phyloP scores from a whole-genome alignment of 2,113 vertebrate species.

The Aegithalos caudatus region DNA sequence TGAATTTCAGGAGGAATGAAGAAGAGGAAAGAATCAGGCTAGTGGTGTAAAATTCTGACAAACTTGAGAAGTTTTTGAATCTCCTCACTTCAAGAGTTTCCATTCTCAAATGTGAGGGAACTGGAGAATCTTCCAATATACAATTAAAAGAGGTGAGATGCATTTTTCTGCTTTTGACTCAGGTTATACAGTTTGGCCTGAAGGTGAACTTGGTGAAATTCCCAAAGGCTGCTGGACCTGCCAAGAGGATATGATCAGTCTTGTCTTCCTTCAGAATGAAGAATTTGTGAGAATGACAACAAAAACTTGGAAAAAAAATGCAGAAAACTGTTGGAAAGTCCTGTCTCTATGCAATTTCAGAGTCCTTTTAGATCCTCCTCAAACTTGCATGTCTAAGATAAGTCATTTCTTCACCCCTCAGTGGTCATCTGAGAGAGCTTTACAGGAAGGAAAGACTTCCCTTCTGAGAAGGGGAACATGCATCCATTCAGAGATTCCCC shows the following conservation, averaged over 20 bases:
- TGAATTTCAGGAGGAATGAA: not conserved
- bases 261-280: not conserved
- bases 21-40: not conserved
- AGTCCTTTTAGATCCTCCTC: not conserved
- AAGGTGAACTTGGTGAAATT: not conserved
- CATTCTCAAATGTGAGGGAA: not conserved
- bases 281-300: not conserved
- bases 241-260: not conserved
- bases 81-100: not conserved
- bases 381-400: not conserved
- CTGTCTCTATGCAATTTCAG: not conserved
- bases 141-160: not conserved
- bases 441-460: not conserved
- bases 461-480: not conserved
- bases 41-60: not conserved
- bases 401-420: not conserved
- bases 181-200: not conserved
- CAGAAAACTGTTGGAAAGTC: not conserved
- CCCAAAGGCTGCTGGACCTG: not conserved
- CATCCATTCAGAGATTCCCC: not conserved
- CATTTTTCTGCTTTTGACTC: fast-evolving
- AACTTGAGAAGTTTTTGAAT: not conserved
- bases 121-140: not conserved
- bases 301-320: not conserved
- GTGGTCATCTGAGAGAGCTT: not conserved